Evolutionary conservation across 2,113 vertebrate species (phyloP), one percentile per base, ranked within the genome.

Genomic region (Embiotoca jacksoni): DNA sequence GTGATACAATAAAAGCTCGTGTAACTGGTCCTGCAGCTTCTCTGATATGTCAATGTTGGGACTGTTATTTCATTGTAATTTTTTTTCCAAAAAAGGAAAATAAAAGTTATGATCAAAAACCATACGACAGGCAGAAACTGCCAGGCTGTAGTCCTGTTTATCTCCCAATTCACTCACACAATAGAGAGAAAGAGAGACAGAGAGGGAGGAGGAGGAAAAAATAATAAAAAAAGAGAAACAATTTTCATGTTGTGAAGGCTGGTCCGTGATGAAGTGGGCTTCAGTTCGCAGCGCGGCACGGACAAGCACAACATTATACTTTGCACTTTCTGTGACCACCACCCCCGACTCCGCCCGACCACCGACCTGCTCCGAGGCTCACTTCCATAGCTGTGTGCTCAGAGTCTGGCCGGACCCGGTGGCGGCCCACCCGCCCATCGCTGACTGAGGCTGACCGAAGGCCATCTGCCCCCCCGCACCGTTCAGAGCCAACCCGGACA

Each of bases 341-440:
- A 71, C 86, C 23, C 87, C 72, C 73, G 65, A 68, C 84, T 80
- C 77, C 55, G 80, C 83, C 81, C 68, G 2, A 41, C 56, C 77
- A 59, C 61, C 23, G 53, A 66, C 91, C 89, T 62, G 78, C 90
- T 84, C 9, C 82, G 82, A 83, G 91, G 94, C 87, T 98, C 93
- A 99, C 91, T 99, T 99, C 97, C 97, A 99, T 72, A 98, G 94
- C 71, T 98, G 97, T 66, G 97, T 98, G 94, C 97, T 98, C 73
- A 99, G 95, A 85, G 97, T 98, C 94, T 98, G 97, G 75, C 97
- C 96, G 4, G 97, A 95, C 14, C 96, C 91, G 75, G 90, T 83
- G 39, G 94, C 94, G 2, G 96, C 94, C 97, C 97, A 98, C 9
- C 96, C 95, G n/a, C 96, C 95, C 0, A 96, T 94, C 52, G 96